These are phyloP conservation scores for Ennomos fuscantarius DNA, from an alignment of 2,888 invertebrate species.

Conservation along the genomic window DNA sequence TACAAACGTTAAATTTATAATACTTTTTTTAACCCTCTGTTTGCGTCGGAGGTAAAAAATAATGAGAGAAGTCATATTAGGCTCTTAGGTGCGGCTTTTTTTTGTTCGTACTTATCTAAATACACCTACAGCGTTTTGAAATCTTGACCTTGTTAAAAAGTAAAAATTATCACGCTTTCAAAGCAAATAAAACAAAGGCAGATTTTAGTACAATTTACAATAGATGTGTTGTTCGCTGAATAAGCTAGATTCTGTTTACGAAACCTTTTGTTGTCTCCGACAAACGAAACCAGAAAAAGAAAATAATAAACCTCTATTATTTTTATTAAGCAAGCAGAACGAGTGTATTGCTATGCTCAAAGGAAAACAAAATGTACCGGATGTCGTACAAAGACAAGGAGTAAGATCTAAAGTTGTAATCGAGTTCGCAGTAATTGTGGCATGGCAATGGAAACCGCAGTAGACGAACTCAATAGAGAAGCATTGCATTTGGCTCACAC, in stretches of 20 bases:
- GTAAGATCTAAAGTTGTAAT: constrained; percentile 62
- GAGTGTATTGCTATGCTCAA: constrained; percentile 50
- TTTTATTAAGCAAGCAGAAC: constrained; percentile 45
- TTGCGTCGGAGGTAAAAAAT: no score
- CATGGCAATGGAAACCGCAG: constrained; percentile 1
- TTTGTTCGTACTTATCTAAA: no score
- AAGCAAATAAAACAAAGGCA: constrained; percentile 2
- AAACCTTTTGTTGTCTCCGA: constrained; percentile 24
- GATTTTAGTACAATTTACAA: constrained; percentile 2
- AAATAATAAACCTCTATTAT: constrained; percentile 44
- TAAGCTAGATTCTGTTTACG: constrained; percentile 1
- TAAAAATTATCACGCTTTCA: constrained; percentile 7
- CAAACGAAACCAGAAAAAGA: constrained; percentile 27
- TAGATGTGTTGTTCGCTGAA: constrained; percentile 5
- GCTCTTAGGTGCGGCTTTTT: no score
- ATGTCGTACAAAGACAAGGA: constrained; percentile 62
- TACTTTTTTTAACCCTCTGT: no score
- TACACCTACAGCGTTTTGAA: no score
- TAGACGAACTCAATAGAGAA: neutral
- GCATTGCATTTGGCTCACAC: neutral
- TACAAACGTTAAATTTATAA: no score
- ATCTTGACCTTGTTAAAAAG: neutral
- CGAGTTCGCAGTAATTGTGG: constrained; percentile 53
- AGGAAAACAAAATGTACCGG: constrained; percentile 70
- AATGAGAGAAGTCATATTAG: no score